Conservation (phyloP, 2,797 vertebrate genomes). For the Xiphorhynchus erythropygius region DNA sequence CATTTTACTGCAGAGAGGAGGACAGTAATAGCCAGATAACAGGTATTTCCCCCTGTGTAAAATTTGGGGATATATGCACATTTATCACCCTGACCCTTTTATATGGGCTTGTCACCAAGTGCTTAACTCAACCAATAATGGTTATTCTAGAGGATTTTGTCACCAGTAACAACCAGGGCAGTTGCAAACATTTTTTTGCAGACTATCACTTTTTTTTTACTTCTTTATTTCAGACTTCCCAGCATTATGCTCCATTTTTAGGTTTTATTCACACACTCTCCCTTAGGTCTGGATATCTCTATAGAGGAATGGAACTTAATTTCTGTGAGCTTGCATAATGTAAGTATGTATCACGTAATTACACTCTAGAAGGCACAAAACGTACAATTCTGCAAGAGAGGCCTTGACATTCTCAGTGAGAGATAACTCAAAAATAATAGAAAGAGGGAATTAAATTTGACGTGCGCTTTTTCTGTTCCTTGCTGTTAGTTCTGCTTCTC, state of each 20-base stretch:
- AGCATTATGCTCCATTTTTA: not conserved
- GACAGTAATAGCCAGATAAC: not conserved
- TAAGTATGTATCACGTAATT: not conserved
- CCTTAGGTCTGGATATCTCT: not conserved
- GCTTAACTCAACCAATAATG: not conserved
- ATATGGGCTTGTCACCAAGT: not conserved
- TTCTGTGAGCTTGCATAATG: not conserved
- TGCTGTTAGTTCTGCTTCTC: slow-evolving; percentile 46
- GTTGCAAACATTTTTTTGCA: not conserved
- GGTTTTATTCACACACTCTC: not conserved
- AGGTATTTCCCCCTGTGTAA: not conserved
- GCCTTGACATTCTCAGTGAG: not conserved
- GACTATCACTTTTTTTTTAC: not conserved
- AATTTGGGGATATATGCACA: not conserved
- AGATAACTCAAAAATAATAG: slow-evolving; percentile 38
- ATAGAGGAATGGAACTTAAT: not conserved
- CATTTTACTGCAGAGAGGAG: not conserved
- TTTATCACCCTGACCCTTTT: not conserved
- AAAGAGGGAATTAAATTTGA: slow-evolving; percentile 46
- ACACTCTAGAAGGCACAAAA: not conserved
- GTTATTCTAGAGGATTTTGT: not conserved
- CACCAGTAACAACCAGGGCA: not conserved
- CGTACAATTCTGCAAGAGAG: not conserved
- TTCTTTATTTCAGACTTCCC: not conserved
- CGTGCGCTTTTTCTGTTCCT: not conserved